Evolutionary conservation across 2,797 vertebrate species (phyloP).

Genomic region (Enteromius unitaeniatus): DNA sequence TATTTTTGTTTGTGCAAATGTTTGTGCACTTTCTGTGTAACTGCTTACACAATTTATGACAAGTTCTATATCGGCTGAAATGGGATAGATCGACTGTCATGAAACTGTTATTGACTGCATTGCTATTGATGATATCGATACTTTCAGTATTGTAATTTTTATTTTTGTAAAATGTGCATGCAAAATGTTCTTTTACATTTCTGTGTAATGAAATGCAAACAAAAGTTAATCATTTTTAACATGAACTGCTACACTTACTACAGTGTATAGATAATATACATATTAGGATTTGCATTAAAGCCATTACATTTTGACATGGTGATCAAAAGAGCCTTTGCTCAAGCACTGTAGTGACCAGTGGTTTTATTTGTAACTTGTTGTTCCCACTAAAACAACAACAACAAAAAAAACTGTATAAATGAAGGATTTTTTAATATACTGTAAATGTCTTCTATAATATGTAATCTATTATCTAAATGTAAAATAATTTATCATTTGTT

Average conservation of each 20-base stretch:
- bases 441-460: constrained; percentile 30
- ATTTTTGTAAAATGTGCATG: constrained; percentile 17
- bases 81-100: constrained; percentile 2
- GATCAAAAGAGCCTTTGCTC: constrained; percentile 42
- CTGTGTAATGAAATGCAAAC: constrained; percentile 1
- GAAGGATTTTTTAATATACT: constrained; percentile 55
- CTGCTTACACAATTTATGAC: background rate
- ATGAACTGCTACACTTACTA: background rate
- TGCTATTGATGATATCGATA: constrained; percentile 27
- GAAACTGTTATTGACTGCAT: constrained; percentile 19
- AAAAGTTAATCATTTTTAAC: background rate
- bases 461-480: constrained; percentile 57
- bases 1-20: background rate
- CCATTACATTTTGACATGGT: constrained; percentile 14
- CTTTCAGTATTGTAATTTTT: constrained; percentile 43
- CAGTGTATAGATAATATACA: constrained; percentile 1
- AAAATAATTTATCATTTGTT: constrained; percentile 69
- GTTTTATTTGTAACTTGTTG: constrained; percentile 56
- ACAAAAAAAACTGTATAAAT: constrained; percentile 20
- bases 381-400: constrained; percentile 39
- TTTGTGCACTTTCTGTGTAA: background rate
- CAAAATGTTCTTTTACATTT: constrained; percentile 25
- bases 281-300: constrained; percentile 40
- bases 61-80: background rate
- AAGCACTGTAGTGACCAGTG: constrained; percentile 37